A percentile compares a stretch with the other conserved stretches of the same genome.
Conservation (phyloP, 2,888 invertebrate genomes). For the Phymatocera aterrima region DNA sequence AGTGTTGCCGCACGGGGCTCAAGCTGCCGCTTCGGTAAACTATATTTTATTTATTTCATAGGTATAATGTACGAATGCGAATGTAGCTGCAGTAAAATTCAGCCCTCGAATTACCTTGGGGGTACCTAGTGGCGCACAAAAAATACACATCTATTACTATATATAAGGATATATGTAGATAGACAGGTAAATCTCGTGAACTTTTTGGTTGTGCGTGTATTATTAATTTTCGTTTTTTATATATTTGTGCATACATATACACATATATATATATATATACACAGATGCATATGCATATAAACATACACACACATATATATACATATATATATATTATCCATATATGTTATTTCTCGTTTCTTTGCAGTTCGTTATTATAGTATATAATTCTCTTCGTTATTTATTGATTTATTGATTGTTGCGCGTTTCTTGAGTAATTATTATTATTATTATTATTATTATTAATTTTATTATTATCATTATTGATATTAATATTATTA, state of each 20-base stretch:
- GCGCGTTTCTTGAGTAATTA: conserved; percentile 36
- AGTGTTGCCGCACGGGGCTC: no score
- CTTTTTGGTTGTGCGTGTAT: conserved; percentile 40
- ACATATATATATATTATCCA: conserved; percentile 11
- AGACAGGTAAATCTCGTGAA: neutral
- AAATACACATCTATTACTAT: neutral
- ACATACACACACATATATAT: no score
- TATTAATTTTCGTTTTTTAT: conserved; percentile 1
- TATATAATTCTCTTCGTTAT: conserved; percentile 9
- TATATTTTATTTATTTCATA: no score
- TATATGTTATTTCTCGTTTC: conserved; percentile 45
- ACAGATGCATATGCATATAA: no score
- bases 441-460: conserved; percentile 8
- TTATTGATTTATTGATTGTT: conserved; percentile 45
- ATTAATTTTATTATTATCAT: neutral
- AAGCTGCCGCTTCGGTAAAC: no score
- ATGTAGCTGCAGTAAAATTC: no score
- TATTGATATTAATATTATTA: no score
- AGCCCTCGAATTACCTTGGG: no score
- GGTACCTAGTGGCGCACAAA: neutral
- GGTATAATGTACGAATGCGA: no score
- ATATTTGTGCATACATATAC: no score
- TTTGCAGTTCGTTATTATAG: conserved; percentile 40
- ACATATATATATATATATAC: conserved; percentile 14
- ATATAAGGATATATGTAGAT: conserved; percentile 1